phyloP scores from a whole-genome alignment of 2,888 invertebrate genomes.

The Eilema sororculum region DNA sequence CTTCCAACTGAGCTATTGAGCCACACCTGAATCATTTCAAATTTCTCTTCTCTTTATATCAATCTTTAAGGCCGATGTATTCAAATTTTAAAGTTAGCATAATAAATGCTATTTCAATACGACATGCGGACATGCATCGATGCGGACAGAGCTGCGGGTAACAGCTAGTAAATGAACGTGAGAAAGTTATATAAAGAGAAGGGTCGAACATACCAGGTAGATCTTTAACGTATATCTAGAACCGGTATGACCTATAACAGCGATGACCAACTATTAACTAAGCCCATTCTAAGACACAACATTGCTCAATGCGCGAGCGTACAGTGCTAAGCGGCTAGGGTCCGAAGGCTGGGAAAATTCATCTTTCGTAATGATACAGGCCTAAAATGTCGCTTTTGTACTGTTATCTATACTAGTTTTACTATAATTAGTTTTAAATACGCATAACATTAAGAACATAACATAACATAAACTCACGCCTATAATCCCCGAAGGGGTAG shows the following conservation, averaged over 20 bases:
- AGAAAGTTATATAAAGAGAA: slow-evolving; percentile 15
- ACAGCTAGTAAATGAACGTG: not conserved
- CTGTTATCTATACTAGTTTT: not conserved
- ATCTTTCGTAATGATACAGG: slow-evolving; percentile 54
- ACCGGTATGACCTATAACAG: slow-evolving; percentile 6
- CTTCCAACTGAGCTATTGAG: too few relatives aligned
- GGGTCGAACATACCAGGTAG: not conserved
- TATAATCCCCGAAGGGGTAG: too few relatives aligned
- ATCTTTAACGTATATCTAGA: slow-evolving; percentile 14
- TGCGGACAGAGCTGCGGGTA: not conserved
- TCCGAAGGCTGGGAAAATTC: slow-evolving; percentile 72
- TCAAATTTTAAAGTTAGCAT: too few relatives aligned
- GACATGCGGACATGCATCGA: too few relatives aligned
- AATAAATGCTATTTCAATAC: too few relatives aligned
- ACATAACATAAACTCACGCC: too few relatives aligned
- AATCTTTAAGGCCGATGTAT: too few relatives aligned
- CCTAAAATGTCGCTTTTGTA: slow-evolving; percentile 37
- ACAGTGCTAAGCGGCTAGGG: slow-evolving; percentile 36
- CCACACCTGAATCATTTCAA: too few relatives aligned
- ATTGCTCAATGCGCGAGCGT: slow-evolving; percentile 33
- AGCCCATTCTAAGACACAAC: slow-evolving; percentile 7
- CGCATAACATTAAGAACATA: too few relatives aligned
- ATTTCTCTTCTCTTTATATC: too few relatives aligned
- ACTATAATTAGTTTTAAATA: not conserved
- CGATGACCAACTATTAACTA: slow-evolving; percentile 22